These are phyloP conservation scores for Australoheros scitulus DNA, from an alignment of 2,113 vertebrate species.

Conservation along the genomic window DNA sequence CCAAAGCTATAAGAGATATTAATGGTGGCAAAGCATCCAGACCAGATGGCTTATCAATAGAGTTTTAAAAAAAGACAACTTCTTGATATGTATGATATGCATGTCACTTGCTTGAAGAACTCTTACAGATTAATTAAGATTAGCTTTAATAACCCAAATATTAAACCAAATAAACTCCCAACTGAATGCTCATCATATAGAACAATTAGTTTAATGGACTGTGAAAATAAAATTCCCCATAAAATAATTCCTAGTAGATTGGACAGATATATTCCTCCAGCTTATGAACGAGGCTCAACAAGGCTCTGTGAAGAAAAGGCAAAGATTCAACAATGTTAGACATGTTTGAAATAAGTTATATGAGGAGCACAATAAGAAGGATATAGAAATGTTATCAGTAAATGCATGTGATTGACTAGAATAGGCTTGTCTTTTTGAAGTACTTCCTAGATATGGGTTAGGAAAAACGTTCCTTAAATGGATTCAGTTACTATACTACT, in stretches of 20 bases:
- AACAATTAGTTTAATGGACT: slow-evolving; percentile 2
- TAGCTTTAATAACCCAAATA: neutral
- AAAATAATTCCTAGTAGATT: neutral
- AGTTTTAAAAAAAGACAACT: neutral
- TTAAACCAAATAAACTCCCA: neutral
- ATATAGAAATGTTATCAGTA: no score
- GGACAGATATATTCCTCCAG: neutral
- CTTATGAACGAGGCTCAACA: neutral
- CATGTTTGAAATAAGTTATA: no score
- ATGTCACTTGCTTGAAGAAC: neutral
- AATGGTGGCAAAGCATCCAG: neutral
- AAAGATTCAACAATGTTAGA: neutral
- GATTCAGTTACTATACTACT: no score
- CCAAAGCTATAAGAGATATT: neutral
- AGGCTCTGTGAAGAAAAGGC: neutral
- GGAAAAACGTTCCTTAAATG: no score
- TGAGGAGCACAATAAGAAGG: no score
- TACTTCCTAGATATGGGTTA: no score
- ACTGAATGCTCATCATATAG: slow-evolving; percentile 5
- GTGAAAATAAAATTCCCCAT: neutral
- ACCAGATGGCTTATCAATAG: neutral
- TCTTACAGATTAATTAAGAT: slow-evolving; percentile 3
- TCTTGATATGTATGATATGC: neutral
- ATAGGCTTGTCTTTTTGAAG: no score
- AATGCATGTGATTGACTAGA: no score